Conservation (phyloP, 2,888 invertebrate genomes). For the Priapulus caudatus region DNA sequence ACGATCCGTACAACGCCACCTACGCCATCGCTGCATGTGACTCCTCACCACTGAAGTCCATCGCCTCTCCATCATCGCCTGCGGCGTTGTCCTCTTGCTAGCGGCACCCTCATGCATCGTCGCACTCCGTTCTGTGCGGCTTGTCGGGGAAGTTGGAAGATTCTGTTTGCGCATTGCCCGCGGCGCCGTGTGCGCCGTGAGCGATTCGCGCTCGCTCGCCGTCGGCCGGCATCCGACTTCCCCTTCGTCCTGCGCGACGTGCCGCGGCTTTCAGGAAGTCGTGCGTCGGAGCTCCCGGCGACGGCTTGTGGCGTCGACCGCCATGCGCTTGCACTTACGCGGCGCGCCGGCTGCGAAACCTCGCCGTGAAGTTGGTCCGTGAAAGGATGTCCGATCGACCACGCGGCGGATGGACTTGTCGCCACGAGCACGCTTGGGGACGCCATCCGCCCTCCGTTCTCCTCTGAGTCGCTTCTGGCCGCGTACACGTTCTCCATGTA, state of each 20-base stretch:
- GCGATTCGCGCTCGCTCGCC: slow-evolving; percentile 26
- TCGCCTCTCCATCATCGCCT: too few relatives aligned
- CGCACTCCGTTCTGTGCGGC: too few relatives aligned
- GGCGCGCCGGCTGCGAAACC: slow-evolving; percentile 60
- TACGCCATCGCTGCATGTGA: too few relatives aligned
- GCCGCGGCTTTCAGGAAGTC: slow-evolving; percentile 13
- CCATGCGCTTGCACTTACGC: slow-evolving; percentile 78
- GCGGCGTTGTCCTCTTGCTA: too few relatives aligned
- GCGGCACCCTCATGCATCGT: too few relatives aligned
- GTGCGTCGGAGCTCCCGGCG: slow-evolving; percentile 5
- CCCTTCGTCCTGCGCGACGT: slow-evolving; percentile 40
- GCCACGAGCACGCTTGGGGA: slow-evolving; percentile 7
- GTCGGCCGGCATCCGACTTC: slow-evolving; percentile 38
- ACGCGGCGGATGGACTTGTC: slow-evolving; percentile 24
- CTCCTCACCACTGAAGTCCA: slow-evolving; percentile 10
- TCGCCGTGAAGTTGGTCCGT: slow-evolving; percentile 76
- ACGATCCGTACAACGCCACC: too few relatives aligned
- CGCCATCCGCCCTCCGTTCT: slow-evolving; percentile 19
- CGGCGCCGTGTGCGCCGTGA: slow-evolving; percentile 18
- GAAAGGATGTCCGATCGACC: slow-evolving; percentile 62
- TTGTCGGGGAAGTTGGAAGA: not conserved
- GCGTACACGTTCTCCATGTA: slow-evolving; percentile 33
- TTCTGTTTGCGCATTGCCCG: slow-evolving; percentile 19
- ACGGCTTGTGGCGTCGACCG: slow-evolving; percentile 53
- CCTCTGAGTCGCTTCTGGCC: slow-evolving; percentile 37